Conservation (phyloP, 2,113 vertebrate species). For the Cyprinodon brontotheroides region DNA sequence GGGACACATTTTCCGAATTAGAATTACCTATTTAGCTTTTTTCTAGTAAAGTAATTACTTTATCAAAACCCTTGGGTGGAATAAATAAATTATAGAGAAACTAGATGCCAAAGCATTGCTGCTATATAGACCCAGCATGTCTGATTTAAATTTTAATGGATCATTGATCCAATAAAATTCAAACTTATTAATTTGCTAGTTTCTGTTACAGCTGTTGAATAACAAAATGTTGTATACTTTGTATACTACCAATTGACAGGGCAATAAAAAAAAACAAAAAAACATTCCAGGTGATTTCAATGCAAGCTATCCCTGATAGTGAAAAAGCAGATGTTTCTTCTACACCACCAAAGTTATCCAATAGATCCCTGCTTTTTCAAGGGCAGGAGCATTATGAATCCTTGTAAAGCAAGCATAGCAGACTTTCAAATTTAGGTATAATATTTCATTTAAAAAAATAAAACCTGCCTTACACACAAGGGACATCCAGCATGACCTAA, state of each 20-base stretch:
- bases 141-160: not conserved
- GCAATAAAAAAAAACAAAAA: not conserved
- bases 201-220: not conserved
- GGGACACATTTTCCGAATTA: not conserved
- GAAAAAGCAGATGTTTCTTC: no score
- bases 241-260: not conserved
- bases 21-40: not conserved
- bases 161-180: constrained; percentile 2
- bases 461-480: not conserved
- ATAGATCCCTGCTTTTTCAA: no score
- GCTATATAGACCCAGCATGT: not conserved
- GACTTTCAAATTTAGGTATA: not conserved
- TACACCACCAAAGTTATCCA: no score
- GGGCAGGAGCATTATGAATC: no score
- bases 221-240: not conserved
- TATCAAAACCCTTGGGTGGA: not conserved
- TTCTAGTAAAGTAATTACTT: not conserved
- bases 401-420: no score
- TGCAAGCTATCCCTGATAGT: not conserved
- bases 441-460: not conserved
- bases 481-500: not conserved
- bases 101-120: not conserved
- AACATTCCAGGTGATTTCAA: not conserved
- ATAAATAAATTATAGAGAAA: not conserved
- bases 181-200: not conserved